These are phyloP conservation scores for Pinna nobilis DNA, from an alignment of 1,140 invertebrate genomes.

Conservation along the genomic window DNA sequence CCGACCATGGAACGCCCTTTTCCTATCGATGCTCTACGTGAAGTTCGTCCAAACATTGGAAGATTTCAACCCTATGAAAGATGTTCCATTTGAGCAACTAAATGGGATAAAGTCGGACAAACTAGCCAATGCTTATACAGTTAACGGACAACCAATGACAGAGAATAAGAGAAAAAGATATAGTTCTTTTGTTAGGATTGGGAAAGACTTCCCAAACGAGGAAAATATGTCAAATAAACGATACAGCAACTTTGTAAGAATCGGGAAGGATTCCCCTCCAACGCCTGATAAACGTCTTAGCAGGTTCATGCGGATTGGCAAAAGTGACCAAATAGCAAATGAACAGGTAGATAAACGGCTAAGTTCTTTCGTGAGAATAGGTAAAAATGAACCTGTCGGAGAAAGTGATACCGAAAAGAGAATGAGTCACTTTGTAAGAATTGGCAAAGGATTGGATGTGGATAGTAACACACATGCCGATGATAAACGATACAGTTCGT, in stretches of 20 bases:
- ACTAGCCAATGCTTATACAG: no score
- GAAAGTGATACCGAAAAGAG: slow-evolving; percentile 1
- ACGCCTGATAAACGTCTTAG: slow-evolving; percentile 18
- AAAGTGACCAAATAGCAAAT: slow-evolving; percentile 13
- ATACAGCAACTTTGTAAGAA: slow-evolving; percentile 31
- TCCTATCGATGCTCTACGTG: no score
- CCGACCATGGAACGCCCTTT: no score
- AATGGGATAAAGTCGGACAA: no score
- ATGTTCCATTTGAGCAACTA: no score
- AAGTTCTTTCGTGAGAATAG: slow-evolving; percentile 39
- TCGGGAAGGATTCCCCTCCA: slow-evolving; percentile 18
- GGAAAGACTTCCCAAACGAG: slow-evolving; percentile 22
- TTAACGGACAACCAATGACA: no score
- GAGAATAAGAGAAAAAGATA: no score
- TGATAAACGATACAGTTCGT: slow-evolving; percentile 9
- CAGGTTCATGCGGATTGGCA: slow-evolving; percentile 39
- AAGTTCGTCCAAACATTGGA: no score
- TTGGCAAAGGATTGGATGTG: slow-evolving; percentile 21
- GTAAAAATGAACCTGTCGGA: not conserved
- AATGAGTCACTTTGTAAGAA: slow-evolving; percentile 35
- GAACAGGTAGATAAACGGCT: slow-evolving; percentile 12
- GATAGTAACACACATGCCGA: not conserved
- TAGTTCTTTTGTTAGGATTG: slow-evolving; percentile 39
- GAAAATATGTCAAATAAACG: slow-evolving; percentile 18
- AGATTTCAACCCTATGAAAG: no score